Evolutionary conservation across 64 coral and sea anemone genomes (phyloP), one percentile per base, ranked within the genome.

Genomic region (Actinia equina): DNA sequence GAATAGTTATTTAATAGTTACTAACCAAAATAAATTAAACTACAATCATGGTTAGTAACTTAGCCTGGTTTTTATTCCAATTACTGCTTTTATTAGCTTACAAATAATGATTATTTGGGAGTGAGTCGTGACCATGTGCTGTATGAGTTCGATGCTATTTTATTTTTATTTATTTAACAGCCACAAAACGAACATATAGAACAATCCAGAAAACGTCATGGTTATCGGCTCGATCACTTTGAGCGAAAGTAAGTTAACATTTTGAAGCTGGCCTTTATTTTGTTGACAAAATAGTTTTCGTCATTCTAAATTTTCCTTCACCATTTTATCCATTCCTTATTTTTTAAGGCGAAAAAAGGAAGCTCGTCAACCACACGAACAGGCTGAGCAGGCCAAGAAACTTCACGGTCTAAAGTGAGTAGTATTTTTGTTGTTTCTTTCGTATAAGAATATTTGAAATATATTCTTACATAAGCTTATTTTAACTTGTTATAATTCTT

Each of bases 141-240:
- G 6, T 65, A 0, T 22, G 3, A 23, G 19, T 5, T 23, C 30
- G 1, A 37, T 37, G 30, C n/a, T 65, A 20, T 65, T 23, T 65
- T 23, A 4, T 65, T 37, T 74, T 41, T 41, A 25, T 74, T 74
- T 6, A 10, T 5, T 74, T 9, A 9, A 74, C 9, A 74, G 97
- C 97, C 97, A 67, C 97, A 99, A 59, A 99, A 99, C 86, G 97
- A 99, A 87, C 92, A 95, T 62, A 95, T 99, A 77, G 97, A 99
- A 88, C 93, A 95, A 74, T 92, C 97, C 22, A 82, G 97, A 30
- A 99, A 99, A 61, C 87, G 93, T n/a, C 93, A 95, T 91, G 97
- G 97, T 51, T 94, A 94, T 79, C 94, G 97, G 51, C 87, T 95
- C 46, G 97, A 99, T 81, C 93, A 99, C 82, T 95, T 95, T 77